Base-by-base conservation (phyloP, 2,797 vertebrate genomes). In the Falco naumanni region DNA sequence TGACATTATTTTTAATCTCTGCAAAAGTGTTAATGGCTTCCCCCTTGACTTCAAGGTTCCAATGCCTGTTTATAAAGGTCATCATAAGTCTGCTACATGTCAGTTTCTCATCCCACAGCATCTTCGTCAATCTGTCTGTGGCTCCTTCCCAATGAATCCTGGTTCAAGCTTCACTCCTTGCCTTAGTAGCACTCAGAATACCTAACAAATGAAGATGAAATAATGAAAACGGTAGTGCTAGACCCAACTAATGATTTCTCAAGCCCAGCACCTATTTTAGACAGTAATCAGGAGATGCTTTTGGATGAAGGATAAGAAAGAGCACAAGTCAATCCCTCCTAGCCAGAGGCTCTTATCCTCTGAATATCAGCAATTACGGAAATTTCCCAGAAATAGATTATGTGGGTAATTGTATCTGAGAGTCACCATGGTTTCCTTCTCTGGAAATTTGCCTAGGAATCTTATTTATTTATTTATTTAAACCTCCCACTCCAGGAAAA, bases 1-100 rank as follows among this genome's bases (percentile, higher is more conserved):
- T 78, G 54, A 81, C 57, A 84, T 61, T 75, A 65, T 56, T 94
- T 95, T 93, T 87, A 92, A 70, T 93, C 29, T 68, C 53, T 71
- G 81, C 5, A 70, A 90, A 93, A 87, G 84, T 66, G 70, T 89
- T 94, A 94, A 96, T 41, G 24, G 13, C 26, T 93, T 84, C 59
- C 37, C 45, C 48, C 53, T 79, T 84, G 66, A 93, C 80, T 47
- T 84, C 74, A 93, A 68, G 20, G n/a, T 83, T 95, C 51, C 41
- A 84, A 5, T 39, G 37, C 8, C 37, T 1, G 0, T 66, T 96
- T 92, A 68, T 53, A 95, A 95, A 93, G 77, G 37, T 89, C 64
- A 89, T 48, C 15, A 61, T 54, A 85, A 64, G 89, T 82, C 41
- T 70, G 45, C 29, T 43, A 72, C 70, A 87, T 93, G 80, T 2